A percentile compares a stretch with the other conserved stretches of the same genome.
Evolutionary conservation across 2,888 invertebrate genomes (phyloP).

Genomic region (Drosophila maculinotata): DNA sequence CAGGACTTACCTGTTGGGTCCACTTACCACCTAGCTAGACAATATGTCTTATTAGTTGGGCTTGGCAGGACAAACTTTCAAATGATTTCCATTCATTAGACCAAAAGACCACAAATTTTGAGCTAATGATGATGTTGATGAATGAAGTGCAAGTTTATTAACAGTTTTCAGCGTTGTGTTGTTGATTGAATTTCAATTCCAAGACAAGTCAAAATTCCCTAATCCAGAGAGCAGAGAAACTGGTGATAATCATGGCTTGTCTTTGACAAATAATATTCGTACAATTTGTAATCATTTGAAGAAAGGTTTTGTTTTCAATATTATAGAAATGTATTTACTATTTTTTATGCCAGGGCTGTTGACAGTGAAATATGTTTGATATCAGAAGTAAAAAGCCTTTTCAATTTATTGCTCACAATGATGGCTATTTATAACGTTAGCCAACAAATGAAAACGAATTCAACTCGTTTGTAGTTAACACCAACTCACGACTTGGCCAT

Average conservation of each 20-base stretch:
- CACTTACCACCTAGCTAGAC: conserved; percentile 48
- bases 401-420: conserved; percentile 42
- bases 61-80: conserved; percentile 56
- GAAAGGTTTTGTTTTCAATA: too few species aligned
- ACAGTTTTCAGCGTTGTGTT: conserved; percentile 23
- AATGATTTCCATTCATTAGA: conserved; percentile 68
- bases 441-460: conserved; percentile 62
- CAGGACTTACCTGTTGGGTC: conserved; percentile 39
- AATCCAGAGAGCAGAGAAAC: too few species aligned
- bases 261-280: too few species aligned
- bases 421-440: conserved; percentile 45
- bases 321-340: conserved; percentile 5
- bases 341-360: neutral
- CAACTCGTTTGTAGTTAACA: conserved; percentile 66
- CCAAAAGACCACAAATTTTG: conserved; percentile 53
- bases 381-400: conserved; percentile 3
- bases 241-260: too few species aligned
- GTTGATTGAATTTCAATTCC: too few species aligned
- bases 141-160: conserved; percentile 57
- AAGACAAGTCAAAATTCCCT: neutral
- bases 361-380: neutral
- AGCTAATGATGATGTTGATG: conserved; percentile 61
- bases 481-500: conserved; percentile 72
- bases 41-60: conserved; percentile 71
- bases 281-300: neutral